phyloP scores from a whole-genome alignment of 2,113 vertebrate species.

The Glareola pratincola region DNA sequence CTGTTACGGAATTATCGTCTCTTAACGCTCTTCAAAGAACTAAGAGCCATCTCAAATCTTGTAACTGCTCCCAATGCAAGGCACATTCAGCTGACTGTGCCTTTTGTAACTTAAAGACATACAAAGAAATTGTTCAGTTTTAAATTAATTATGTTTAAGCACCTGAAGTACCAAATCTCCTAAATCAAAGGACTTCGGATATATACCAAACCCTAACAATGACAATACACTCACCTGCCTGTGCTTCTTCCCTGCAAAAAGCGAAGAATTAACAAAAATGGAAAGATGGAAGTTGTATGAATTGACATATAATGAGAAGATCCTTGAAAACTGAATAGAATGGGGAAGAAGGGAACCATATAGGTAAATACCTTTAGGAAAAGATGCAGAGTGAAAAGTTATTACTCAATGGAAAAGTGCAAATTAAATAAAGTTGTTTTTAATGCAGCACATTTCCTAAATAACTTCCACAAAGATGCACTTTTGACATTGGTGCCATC shows the following conservation, averaged over 20 bases:
- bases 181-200: background rate
- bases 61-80: background rate
- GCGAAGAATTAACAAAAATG: background rate
- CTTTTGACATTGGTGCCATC: background rate
- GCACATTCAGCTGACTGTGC: background rate
- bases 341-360: fast-evolving
- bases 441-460: background rate
- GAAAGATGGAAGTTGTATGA: background rate
- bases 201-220: background rate
- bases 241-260: background rate
- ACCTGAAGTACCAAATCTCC: background rate
- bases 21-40: background rate
- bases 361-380: background rate
- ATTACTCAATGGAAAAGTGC: background rate
- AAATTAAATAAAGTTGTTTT: background rate
- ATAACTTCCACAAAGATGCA: background rate
- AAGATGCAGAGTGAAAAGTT: background rate
- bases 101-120: background rate
- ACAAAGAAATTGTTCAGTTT: background rate
- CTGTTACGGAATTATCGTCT: background rate
- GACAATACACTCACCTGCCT: background rate
- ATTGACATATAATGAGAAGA: background rate
- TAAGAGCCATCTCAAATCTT: background rate
- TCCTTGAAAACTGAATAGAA: background rate
- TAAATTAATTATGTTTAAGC: background rate